phyloP scores from a whole-genome alignment of 2,113 vertebrate species.

The Pterophyllum scalare region DNA sequence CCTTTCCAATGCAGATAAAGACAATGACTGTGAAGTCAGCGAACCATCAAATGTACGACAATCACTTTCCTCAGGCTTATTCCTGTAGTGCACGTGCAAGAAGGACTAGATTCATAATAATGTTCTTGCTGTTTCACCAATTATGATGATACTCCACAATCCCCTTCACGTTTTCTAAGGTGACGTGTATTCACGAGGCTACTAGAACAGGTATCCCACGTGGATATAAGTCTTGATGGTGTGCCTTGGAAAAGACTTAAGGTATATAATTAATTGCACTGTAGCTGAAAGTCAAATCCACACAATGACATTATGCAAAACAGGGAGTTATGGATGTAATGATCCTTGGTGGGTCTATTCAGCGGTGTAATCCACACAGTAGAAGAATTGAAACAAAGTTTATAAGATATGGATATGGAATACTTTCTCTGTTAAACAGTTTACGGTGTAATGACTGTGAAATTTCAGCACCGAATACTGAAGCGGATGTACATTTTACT shows the following conservation, averaged over 20 bases:
- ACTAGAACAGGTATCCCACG: slow-evolving; percentile 20
- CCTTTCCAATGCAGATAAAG: slow-evolving; percentile 66
- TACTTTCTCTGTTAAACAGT: slow-evolving; percentile 26
- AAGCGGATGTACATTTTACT: slow-evolving; percentile 7
- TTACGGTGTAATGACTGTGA: background rate
- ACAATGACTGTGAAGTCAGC: slow-evolving; percentile 71
- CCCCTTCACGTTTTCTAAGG: slow-evolving; percentile 31
- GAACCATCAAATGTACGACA: slow-evolving; percentile 72
- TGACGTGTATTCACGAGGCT: slow-evolving; percentile 59
- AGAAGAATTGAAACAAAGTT: slow-evolving; percentile 35
- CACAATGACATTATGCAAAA: slow-evolving; percentile 68
- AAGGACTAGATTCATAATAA: slow-evolving; percentile 52
- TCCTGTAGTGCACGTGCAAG: slow-evolving; percentile 50
- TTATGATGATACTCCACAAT: slow-evolving; percentile 42
- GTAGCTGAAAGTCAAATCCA: slow-evolving; percentile 55
- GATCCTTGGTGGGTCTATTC: slow-evolving; percentile 42
- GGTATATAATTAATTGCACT: slow-evolving; percentile 56
- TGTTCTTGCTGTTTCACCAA: slow-evolving; percentile 43
- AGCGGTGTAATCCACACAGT: slow-evolving; percentile 35
- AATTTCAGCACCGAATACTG: background rate
- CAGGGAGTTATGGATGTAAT: slow-evolving; percentile 66
- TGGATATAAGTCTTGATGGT: slow-evolving; percentile 23
- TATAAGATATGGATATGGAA: slow-evolving; percentile 2
- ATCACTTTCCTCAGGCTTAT: slow-evolving; percentile 71
- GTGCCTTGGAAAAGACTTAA: slow-evolving; percentile 31